A percentile compares a stretch with the other conserved stretches of the same genome.
Evolutionary conservation across 2,888 invertebrate species (phyloP).

Genomic region (Patella ulyssiponensis): DNA sequence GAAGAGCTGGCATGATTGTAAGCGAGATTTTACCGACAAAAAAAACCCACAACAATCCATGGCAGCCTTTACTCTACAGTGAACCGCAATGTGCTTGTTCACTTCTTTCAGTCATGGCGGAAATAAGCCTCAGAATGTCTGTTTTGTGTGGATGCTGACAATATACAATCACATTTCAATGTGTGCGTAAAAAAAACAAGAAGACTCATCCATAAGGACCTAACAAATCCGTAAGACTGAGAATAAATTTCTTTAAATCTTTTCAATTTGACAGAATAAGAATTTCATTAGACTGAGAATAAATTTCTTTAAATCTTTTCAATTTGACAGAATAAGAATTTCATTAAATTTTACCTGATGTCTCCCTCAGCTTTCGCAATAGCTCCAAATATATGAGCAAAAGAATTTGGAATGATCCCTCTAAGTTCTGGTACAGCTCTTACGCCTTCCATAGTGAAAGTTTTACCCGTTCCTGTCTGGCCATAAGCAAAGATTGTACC

Average conservation of each 20-base stretch:
- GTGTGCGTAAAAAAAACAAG: background rate
- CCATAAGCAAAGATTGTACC: conserved; percentile 79
- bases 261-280: background rate
- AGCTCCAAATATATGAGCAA: conserved; percentile 98
- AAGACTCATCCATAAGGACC: background rate
- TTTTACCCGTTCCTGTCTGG: conserved; percentile 94
- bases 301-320: background rate
- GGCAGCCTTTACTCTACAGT: too few species aligned
- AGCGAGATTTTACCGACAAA: too few species aligned
- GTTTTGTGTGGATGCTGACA: too few species aligned
- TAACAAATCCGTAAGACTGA: background rate
- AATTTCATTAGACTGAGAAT: background rate
- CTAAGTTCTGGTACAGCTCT: conserved; percentile 88
- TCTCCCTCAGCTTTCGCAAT: conserved; percentile 94
- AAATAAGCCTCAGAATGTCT: too few species aligned
- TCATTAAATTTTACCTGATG: conserved; percentile 80
- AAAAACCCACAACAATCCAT: too few species aligned
- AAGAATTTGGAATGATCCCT: conserved; percentile 98
- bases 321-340: background rate
- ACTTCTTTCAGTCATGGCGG: too few species aligned
- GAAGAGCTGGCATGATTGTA: too few species aligned
- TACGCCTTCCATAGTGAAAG: conserved; percentile 97
- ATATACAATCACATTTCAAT: too few species aligned
- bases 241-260: background rate
- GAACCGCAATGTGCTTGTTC: too few species aligned